A percentile compares a stretch with the other conserved stretches of the same genome.
Conservation (phyloP, 2,888 invertebrate species). For the Limnephilus rhombicus region DNA sequence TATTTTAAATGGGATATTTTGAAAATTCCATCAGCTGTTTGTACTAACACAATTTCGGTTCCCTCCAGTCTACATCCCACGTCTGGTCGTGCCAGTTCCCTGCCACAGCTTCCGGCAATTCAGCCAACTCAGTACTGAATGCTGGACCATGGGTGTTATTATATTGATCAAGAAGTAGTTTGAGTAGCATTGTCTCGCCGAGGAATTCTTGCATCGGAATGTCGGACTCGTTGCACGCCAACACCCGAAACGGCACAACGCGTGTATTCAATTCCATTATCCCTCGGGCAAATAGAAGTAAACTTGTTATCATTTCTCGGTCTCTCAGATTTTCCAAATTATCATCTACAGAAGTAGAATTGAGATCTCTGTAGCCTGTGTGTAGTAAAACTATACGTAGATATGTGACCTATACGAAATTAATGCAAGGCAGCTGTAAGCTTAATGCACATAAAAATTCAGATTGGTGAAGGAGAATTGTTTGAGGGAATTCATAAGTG, state of each 20-base stretch:
- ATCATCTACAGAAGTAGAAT: not conserved
- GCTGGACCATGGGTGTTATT: not conserved
- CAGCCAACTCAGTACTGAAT: not conserved
- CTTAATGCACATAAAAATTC: no score
- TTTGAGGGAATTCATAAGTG: no score
- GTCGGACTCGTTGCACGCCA: conserved; percentile 25
- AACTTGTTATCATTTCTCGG: not conserved
- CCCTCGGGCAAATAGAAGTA: not conserved
- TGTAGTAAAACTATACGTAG: not conserved
- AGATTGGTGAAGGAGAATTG: no score
- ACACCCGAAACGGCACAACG: not conserved
- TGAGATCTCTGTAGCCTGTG: not conserved
- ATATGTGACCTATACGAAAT: no score
- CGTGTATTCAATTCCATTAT: not conserved
- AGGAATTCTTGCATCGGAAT: conserved; percentile 34
- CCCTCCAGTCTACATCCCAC: not conserved
- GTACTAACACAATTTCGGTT: not conserved
- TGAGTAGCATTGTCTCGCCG: not conserved
- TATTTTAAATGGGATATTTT: not conserved
- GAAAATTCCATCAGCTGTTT: not conserved
- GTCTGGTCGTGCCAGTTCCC: not conserved
- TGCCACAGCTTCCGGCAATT: not conserved
- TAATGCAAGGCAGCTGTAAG: no score
- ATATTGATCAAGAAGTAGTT: not conserved
- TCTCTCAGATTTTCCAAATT: not conserved